Base-by-base conservation (phyloP, 2,888 invertebrate species). In the Allolobophora icterica region DNA sequence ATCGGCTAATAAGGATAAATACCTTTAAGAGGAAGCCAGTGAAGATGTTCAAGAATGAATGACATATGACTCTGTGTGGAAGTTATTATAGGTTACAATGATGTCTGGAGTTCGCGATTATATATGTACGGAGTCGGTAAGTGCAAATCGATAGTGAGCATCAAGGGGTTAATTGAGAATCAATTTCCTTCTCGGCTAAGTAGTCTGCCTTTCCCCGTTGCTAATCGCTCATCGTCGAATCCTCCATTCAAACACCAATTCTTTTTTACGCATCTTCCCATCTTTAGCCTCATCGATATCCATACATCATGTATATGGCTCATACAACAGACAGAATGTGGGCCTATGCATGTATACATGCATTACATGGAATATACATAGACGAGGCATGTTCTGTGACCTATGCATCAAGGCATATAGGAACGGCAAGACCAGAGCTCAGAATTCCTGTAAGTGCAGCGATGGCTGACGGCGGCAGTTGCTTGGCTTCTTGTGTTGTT, bases 81-180 rank as follows among this genome's bases (percentile, higher is more conserved):
- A 24, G 52, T 24, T 52, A 24, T 52, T 52, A 24, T 52, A 24
- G 42, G 13, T 15, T 17, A 24, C 24, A 52, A 52, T 52, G 52
- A 52, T 2, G 21, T 52, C 24, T 11, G 52, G 52, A 52, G 8
- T 52, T 52, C 24, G 52, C 24, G 52, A 24, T 3, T 52, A 3
- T 24, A 24, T 52, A 24, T 24, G 24, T 24, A 24, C 52, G 52
- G 4, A 52, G 52, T 52, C 21, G 21, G 52, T 71, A n/a, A 71
- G 71, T 71, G n/a, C 71, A 71, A 71, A n/a, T 71, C 71, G 71
- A 71, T 71, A n/a, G 71, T n/a, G n/a, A 8, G n/a, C 8, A 71
- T 71, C 71, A 71, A 71, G 71, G 71, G 71, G 71, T 71, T 71
- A 71, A 71, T 71, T 71, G 71, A 71, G 71, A 71, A 71, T 71